phyloP scores from a whole-genome alignment of 2,888 invertebrate genomes.

The Drosophila emarginata region DNA sequence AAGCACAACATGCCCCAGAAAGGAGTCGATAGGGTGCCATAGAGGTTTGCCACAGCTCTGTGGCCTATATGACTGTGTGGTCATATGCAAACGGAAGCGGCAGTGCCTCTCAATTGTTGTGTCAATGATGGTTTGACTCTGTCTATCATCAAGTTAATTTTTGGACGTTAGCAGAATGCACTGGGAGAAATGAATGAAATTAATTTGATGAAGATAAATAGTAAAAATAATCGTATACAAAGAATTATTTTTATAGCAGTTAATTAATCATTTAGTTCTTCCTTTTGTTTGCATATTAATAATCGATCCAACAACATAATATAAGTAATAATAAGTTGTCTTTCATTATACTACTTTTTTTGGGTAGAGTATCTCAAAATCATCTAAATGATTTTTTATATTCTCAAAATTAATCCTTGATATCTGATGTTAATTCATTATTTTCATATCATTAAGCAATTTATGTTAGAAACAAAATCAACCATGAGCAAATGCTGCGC shows the following conservation, averaged over 20 bases:
- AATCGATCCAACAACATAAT: too few species aligned
- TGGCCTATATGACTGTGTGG: constrained; percentile 3
- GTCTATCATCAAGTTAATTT: constrained; percentile 40
- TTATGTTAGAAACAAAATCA: constrained; percentile 19
- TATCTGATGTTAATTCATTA: constrained; percentile 46
- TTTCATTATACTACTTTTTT: too few species aligned
- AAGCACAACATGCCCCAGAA: not conserved
- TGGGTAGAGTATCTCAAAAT: not conserved
- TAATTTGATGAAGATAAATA: not conserved
- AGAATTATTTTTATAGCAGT: too few species aligned
- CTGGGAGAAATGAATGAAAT: not conserved
- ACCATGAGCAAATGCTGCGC: not conserved
- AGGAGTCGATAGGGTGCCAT: not conserved
- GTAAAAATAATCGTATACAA: not conserved
- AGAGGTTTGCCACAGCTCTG: not conserved
- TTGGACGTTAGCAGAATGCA: not conserved
- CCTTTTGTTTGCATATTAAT: too few species aligned
- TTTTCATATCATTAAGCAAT: constrained; percentile 31
- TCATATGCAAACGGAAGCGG: constrained; percentile 38
- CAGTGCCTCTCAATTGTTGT: constrained; percentile 39
- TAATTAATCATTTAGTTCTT: too few species aligned
- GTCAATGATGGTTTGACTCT: constrained; percentile 42
- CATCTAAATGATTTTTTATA: not conserved
- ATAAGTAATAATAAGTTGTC: too few species aligned
- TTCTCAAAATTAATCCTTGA: constrained; percentile 1